Evolutionary conservation across 1,140 invertebrate species (phyloP).

Genomic region (Euura saliciscinereae): DNA sequence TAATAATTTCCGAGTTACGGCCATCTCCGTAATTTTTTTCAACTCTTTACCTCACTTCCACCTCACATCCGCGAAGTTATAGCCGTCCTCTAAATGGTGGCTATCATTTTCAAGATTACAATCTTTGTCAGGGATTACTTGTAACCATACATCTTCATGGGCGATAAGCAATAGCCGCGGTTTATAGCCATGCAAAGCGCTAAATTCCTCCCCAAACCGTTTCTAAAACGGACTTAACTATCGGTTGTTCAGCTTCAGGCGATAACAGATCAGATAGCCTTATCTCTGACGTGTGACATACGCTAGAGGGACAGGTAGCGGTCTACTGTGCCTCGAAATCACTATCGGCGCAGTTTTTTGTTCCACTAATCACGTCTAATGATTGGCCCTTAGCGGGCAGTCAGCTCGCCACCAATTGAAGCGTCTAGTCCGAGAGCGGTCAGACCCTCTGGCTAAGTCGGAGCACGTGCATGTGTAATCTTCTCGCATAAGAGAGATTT

Average conservation of each 20-base stretch:
- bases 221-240: too few species aligned
- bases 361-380: slow-evolving; percentile 4
- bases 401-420: slow-evolving; percentile 5
- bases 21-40: too few species aligned
- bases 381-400: neutral
- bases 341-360: neutral
- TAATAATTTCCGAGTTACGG: too few species aligned
- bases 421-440: neutral
- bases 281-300: too few species aligned
- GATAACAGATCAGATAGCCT: too few species aligned
- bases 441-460: neutral
- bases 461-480: neutral
- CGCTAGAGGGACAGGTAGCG: too few species aligned
- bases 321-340: neutral
- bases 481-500: too few species aligned
- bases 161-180: neutral
- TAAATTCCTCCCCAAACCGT: too few species aligned
- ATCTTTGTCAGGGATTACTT: neutral
- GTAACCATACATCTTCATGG: neutral
- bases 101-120: neutral
- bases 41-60: too few species aligned
- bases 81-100: neutral
- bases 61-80: too few species aligned
- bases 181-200: neutral
- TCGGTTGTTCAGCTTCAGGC: too few species aligned